Conservation (phyloP, 1,140 invertebrate species). For the Brachionus asplanchnoidis region DNA sequence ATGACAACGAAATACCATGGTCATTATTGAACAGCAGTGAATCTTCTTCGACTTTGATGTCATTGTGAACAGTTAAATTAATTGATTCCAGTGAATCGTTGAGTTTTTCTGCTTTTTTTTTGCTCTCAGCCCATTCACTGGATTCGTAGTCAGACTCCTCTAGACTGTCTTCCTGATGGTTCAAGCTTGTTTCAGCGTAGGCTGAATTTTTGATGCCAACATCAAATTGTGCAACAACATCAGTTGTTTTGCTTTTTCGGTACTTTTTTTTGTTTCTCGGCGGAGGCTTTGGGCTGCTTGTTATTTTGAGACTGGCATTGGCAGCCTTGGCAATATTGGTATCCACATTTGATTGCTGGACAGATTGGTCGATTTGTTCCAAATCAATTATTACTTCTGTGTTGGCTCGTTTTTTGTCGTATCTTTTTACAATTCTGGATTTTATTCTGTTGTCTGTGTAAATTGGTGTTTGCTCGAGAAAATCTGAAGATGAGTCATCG, state of each 20-base stretch:
- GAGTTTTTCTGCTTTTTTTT: neutral
- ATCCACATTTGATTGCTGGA: neutral
- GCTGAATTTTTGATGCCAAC: neutral
- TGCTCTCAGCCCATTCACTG: neutral
- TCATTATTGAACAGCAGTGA: neutral
- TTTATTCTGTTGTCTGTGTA: neutral
- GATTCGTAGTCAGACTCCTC: neutral
- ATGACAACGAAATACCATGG: neutral
- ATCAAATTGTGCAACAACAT: neutral
- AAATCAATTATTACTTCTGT: constrained; percentile 18
- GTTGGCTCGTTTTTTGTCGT: constrained; percentile 13
- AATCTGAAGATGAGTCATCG: constrained; percentile 14
- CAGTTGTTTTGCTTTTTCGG: constrained; percentile 9
- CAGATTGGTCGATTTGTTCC: neutral
- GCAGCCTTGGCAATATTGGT: neutral
- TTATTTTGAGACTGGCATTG: neutral
- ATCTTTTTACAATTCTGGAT: neutral
- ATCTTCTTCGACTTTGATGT: constrained; percentile 23
- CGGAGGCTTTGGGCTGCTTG: constrained; percentile 26
- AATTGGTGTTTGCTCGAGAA: neutral
- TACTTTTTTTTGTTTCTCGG: constrained; percentile 35
- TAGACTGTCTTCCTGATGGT: neutral
- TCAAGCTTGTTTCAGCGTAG: neutral
- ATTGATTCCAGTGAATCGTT: constrained; percentile 33
- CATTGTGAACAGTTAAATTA: neutral